Evolutionary conservation across 2,888 invertebrate species (phyloP).

Genomic region (Caenorhabditis parvicauda): DNA sequence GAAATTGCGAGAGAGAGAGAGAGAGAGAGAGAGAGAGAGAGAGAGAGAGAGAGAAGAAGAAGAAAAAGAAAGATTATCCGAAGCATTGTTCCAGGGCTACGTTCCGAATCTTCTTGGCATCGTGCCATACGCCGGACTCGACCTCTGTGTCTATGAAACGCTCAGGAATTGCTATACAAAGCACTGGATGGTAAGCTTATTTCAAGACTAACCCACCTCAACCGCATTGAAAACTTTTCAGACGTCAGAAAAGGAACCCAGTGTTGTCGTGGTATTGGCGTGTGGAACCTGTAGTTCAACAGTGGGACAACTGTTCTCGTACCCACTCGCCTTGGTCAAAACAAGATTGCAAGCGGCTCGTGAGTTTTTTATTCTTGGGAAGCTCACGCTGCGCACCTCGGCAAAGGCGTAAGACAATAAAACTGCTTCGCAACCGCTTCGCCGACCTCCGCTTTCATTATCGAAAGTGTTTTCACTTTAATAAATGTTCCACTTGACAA

Average conservation of each 20-base stretch:
- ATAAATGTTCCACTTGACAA: too few relatives aligned
- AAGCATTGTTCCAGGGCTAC: slow-evolving; percentile 82
- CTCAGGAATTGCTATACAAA: slow-evolving; percentile 74
- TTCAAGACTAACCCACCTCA: slow-evolving; percentile 65
- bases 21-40: too few relatives aligned
- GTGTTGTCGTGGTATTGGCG: slow-evolving; percentile 80
- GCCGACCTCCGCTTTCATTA: too few relatives aligned
- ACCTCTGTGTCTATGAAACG: slow-evolving; percentile 95
- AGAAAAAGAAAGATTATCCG: slow-evolving; percentile 11
- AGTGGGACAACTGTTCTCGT: slow-evolving; percentile 93
- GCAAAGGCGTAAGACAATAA: too few relatives aligned
- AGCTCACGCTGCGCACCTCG: too few relatives aligned
- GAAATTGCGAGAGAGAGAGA: too few relatives aligned
- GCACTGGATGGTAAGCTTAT: background rate
- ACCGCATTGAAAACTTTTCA: background rate
- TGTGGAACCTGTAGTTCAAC: slow-evolving; percentile 93
- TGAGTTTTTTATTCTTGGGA: slow-evolving; percentile 16
- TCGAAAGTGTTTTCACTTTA: too few relatives aligned
- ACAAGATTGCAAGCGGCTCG: slow-evolving; percentile 83
- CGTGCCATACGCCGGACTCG: slow-evolving; percentile 97
- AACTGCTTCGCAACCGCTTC: too few relatives aligned
- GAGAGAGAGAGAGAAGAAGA: background rate
- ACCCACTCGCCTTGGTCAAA: slow-evolving; percentile 90
- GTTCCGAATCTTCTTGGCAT: slow-evolving; percentile 90
- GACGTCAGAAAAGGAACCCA: slow-evolving; percentile 72